A percentile compares a stretch with the other conserved stretches of the same genome.
phyloP scores from a whole-genome alignment of 1,140 invertebrate species.

The Bombus waltoni region DNA sequence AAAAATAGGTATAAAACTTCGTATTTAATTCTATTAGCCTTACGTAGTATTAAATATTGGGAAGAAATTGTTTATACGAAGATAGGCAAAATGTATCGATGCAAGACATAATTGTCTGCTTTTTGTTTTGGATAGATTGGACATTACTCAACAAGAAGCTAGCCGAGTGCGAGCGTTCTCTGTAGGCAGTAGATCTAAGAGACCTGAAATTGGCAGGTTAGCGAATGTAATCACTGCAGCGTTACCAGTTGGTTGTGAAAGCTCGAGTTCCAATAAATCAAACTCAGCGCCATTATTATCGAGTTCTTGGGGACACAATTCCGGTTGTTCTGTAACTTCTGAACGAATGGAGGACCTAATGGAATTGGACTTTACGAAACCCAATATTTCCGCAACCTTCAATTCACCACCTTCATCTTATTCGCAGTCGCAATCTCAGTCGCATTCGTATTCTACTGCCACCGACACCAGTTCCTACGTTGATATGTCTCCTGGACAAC shows the following conservation, averaged over 20 bases:
- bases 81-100: neutral
- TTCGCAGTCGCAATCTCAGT: constrained; percentile 72
- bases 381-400: constrained; percentile 73
- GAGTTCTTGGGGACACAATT: constrained; percentile 84
- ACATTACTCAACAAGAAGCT: constrained; percentile 78
- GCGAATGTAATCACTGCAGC: constrained; percentile 84
- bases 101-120: neutral
- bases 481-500: constrained; percentile 83
- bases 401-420: constrained; percentile 76
- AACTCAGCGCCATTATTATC: constrained; percentile 80
- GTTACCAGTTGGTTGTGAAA: constrained; percentile 77
- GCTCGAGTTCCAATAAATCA: constrained; percentile 78
- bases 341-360: constrained; percentile 90
- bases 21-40: neutral
- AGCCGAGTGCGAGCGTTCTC: constrained; percentile 87
- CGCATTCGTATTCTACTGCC: constrained; percentile 79
- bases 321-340: constrained; percentile 79
- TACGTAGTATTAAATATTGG: neutral
- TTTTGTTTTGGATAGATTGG: constrained; percentile 72
- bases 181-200: constrained; percentile 86
- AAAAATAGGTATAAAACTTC: constrained; percentile 76
- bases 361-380: constrained; percentile 90
- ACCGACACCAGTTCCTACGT: constrained; percentile 83
- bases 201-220: constrained; percentile 78
- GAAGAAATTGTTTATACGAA: neutral